These are phyloP conservation scores for Epizoanthus ramosus DNA, from an alignment of 92 coral and sea anemone genomes.

Conservation along the genomic window DNA sequence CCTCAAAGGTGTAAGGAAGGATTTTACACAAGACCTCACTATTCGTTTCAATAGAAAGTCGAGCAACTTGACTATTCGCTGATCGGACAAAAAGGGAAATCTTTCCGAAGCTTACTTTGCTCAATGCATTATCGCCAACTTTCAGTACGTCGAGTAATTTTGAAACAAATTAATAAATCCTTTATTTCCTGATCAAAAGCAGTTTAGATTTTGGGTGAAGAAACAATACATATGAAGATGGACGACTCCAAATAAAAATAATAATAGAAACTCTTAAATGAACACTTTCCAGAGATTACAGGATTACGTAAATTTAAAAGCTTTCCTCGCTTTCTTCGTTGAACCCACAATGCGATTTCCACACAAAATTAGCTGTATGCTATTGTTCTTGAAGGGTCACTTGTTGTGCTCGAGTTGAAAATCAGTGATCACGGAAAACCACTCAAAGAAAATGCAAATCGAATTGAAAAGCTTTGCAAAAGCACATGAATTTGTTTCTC, in stretches of 20 bases:
- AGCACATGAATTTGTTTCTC: slow-evolving; percentile 24
- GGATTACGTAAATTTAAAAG: slow-evolving; percentile 33
- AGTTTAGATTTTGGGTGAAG: slow-evolving; percentile 26
- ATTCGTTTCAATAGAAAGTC: slow-evolving; percentile 14
- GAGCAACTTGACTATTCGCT: not conserved
- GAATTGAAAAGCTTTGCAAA: slow-evolving; percentile 18
- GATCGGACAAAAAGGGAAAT: not conserved
- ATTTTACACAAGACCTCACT: slow-evolving; percentile 2
- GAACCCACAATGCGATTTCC: slow-evolving; percentile 34
- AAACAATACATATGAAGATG: slow-evolving; percentile 9
- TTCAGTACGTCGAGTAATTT: slow-evolving; percentile 6
- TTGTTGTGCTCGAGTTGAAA: slow-evolving; percentile 20
- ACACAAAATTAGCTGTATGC: slow-evolving; percentile 35
- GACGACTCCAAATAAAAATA: slow-evolving; percentile 23
- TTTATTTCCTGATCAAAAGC: slow-evolving; percentile 38
- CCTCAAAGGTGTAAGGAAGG: slow-evolving; percentile 15
- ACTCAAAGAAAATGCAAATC: slow-evolving; percentile 39
- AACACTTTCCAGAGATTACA: slow-evolving; percentile 19
- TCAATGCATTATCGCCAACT: not conserved
- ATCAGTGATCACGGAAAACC: slow-evolving; percentile 38
- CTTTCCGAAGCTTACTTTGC: not conserved
- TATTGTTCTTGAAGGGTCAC: slow-evolving; percentile 22
- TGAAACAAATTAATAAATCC: slow-evolving; percentile 30
- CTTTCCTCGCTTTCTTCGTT: slow-evolving; percentile 21
- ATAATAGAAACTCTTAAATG: slow-evolving; percentile 1